Conservation (phyloP, 2,888 invertebrate genomes). For the Myathropa florea region DNA sequence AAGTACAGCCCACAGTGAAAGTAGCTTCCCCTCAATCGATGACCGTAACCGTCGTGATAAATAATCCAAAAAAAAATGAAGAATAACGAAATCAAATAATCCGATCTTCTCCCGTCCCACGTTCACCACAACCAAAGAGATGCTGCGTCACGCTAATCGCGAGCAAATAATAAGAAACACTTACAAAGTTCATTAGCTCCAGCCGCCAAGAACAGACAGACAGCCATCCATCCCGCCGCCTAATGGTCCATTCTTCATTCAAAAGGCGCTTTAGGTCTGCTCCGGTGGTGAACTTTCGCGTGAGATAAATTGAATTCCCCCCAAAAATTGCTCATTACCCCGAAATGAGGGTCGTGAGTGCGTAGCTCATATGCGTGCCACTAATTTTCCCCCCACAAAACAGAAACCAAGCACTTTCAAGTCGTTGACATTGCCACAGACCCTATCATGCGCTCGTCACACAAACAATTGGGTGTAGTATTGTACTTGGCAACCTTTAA, state of each 20-base stretch:
- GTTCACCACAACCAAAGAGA: neutral
- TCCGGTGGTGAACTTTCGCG: neutral
- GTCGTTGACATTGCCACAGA: neutral
- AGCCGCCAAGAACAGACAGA: neutral
- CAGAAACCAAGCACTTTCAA: neutral
- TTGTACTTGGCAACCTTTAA: neutral
- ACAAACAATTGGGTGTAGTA: neutral
- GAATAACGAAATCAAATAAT: neutral
- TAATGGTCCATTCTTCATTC: neutral
- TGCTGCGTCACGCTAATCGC: neutral
- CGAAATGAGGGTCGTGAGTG: neutral
- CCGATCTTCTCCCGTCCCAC: neutral
- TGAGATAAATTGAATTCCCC: neutral
- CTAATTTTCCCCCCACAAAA: neutral
- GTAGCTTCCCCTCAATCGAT: neutral
- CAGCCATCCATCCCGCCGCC: neutral
- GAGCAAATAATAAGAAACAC: neutral
- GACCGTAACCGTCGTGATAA: neutral
- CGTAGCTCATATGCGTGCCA: neutral
- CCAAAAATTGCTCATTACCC: neutral
- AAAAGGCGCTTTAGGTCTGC: too few relatives aligned
- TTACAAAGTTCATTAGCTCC: neutral
- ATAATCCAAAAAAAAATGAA: too few relatives aligned
- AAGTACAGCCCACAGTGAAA: neutral
- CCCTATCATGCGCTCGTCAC: neutral